phyloP scores from a whole-genome alignment of 2,113 vertebrate species.

The Bubo scandiacus region DNA sequence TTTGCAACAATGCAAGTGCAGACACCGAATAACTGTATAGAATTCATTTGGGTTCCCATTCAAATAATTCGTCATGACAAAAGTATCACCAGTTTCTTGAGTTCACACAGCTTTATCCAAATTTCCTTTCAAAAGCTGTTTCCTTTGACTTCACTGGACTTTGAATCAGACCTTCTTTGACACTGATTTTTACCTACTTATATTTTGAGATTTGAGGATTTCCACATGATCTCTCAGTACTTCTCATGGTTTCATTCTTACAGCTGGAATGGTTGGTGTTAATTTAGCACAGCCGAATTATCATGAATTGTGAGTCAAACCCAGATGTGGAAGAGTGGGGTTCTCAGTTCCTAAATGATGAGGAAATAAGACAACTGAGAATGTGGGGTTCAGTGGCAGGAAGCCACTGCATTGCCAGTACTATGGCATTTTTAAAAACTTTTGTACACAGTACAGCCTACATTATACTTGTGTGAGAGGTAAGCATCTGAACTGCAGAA shows the following conservation, averaged over 20 bases:
- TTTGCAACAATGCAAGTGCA: not conserved
- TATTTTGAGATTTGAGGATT: not conserved
- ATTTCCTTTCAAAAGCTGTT: not conserved
- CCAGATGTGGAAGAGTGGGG: fast-evolving
- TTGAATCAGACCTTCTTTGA: not conserved
- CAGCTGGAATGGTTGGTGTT: not conserved
- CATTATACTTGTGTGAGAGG: not conserved
- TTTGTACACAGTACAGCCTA: not conserved
- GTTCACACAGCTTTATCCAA: not conserved
- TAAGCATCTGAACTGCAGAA: not conserved
- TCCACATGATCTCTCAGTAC: not conserved
- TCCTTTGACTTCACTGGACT: not conserved
- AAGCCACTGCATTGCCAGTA: not conserved
- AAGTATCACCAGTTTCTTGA: not conserved
- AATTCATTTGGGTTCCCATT: not conserved
- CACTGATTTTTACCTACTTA: not conserved
- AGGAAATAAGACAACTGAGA: not conserved
- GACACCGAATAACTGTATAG: not conserved
- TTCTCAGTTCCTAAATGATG: not conserved
- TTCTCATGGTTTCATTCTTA: not conserved
- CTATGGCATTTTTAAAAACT: not conserved
- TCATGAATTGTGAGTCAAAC: not conserved
- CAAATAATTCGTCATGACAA: not conserved
- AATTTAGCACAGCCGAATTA: not conserved
- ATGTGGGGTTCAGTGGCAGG: not conserved